These are phyloP conservation scores for Neodon shergylaensis DNA, from an alignment of 2,113 vertebrate species.

Conservation along the genomic window DNA sequence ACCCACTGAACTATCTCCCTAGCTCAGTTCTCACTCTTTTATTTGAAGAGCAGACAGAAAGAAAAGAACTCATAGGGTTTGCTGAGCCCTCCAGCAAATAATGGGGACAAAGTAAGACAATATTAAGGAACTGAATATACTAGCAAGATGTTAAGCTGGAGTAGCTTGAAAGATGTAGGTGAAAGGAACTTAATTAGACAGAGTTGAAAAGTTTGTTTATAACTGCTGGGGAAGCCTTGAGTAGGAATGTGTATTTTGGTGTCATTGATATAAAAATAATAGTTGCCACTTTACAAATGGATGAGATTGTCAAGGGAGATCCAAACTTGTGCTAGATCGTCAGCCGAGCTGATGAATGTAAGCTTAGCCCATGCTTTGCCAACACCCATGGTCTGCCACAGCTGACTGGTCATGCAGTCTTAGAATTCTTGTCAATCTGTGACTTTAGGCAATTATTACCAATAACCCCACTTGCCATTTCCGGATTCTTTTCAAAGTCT, in stretches of 20 bases:
- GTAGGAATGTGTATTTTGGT: constrained; percentile 49
- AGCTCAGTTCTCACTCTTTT: neutral
- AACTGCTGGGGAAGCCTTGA: neutral
- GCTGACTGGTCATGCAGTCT: neutral
- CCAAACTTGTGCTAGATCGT: constrained; percentile 19
- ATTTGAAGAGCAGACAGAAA: neutral
- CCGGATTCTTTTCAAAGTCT: constrained; percentile 50
- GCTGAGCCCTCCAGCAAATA: neutral
- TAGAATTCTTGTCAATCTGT: constrained; percentile 22
- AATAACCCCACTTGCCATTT: constrained; percentile 47
- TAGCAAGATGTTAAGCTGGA: neutral
- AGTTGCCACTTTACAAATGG: neutral
- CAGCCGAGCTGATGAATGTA: constrained; percentile 30
- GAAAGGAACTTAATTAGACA: constrained; percentile 32
- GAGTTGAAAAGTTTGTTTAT: constrained; percentile 33
- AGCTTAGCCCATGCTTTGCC: neutral
- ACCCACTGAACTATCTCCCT: neutral
- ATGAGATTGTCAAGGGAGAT: constrained; percentile 8
- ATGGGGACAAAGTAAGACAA: constrained; percentile 2
- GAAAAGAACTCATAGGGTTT: constrained; percentile 10
- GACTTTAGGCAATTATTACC: neutral
- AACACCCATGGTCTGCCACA: neutral
- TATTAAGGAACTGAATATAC: neutral
- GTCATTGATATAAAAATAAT: constrained; percentile 24
- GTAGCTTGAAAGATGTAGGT: constrained; percentile 40